Evolutionary conservation across 2,113 vertebrate species (phyloP).

Genomic region (Lota lota): DNA sequence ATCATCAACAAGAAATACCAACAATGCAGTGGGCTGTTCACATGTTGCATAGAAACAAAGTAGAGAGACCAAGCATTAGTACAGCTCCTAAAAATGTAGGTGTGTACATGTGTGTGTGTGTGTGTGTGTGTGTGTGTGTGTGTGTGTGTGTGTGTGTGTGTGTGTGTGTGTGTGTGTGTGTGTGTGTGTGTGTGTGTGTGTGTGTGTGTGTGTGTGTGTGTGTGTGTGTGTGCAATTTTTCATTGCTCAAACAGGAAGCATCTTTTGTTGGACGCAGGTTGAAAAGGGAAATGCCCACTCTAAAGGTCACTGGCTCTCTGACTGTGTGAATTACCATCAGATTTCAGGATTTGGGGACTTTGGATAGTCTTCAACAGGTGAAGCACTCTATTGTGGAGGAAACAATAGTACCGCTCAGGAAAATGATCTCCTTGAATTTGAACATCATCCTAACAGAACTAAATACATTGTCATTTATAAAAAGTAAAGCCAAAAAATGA

Average conservation of each 20-base stretch:
- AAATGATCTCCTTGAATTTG: constrained; percentile 1
- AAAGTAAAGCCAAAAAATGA: neutral
- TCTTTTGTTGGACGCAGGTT: constrained; percentile 45
- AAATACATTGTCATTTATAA: too few relatives aligned
- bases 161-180: too few relatives aligned
- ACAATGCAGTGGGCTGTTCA: constrained; percentile 52
- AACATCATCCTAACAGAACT: too few relatives aligned
- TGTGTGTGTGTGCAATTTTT: constrained; percentile 16
- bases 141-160: too few relatives aligned
- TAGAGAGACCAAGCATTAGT: constrained; percentile 19
- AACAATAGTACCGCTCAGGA: constrained; percentile 6
- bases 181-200: too few relatives aligned
- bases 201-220: constrained; percentile 8
- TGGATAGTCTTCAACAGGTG: neutral
- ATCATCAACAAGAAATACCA: constrained; percentile 53
- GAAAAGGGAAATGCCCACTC: constrained; percentile 56
- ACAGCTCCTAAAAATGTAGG: constrained; percentile 23
- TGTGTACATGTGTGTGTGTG: neutral
- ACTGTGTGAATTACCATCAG: constrained; percentile 6
- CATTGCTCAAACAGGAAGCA: constrained; percentile 62
- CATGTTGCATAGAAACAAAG: constrained; percentile 40
- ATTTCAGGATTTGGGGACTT: constrained; percentile 2
- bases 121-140: too few relatives aligned
- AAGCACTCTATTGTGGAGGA: neutral
- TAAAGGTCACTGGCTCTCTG: constrained; percentile 29